A percentile compares a stretch with the other conserved stretches of the same genome.
These are phyloP conservation scores for Lasiurus cinereus DNA, from an alignment of 2,113 vertebrate species.

Conservation along the genomic window DNA sequence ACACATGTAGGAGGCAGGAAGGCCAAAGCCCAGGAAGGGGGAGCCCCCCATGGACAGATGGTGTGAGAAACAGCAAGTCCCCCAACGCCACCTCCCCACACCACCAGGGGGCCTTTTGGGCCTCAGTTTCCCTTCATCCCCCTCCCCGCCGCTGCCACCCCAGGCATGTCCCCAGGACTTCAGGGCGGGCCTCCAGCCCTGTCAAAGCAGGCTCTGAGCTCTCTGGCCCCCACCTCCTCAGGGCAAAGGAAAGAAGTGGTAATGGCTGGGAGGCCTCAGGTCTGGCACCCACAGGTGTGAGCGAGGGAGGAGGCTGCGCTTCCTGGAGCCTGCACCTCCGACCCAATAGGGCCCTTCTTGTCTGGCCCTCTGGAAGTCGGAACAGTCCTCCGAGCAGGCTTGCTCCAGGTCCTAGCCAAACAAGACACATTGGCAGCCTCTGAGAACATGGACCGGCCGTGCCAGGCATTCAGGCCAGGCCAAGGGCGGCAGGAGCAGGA, in stretches of 20 bases:
- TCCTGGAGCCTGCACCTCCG: background rate
- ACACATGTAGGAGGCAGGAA: background rate
- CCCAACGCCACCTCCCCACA: background rate
- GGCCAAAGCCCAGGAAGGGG: background rate
- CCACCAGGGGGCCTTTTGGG: background rate
- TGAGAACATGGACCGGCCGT: constrained; percentile 65
- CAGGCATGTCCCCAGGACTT: background rate
- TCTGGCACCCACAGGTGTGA: background rate
- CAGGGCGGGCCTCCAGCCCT: background rate
- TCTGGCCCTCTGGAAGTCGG: constrained; percentile 65
- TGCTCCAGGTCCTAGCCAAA: constrained; percentile 62
- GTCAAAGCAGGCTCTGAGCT: background rate
- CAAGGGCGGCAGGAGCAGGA: constrained; percentile 67
- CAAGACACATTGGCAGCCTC: constrained; percentile 74
- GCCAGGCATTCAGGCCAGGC: constrained; percentile 81
- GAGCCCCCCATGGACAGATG: background rate
- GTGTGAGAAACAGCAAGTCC: background rate
- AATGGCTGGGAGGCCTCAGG: background rate
- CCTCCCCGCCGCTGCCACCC: background rate
- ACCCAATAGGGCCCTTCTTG: constrained; percentile 71
- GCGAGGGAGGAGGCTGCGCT: background rate
- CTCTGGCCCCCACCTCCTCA: background rate
- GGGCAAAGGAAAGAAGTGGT: constrained; percentile 4
- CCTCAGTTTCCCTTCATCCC: constrained; percentile 5
- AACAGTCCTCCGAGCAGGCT: background rate